Evolutionary conservation across 2,113 vertebrate genomes (phyloP), one percentile per base, ranked within the genome.

Genomic region (Gnathonemus longibarbis): DNA sequence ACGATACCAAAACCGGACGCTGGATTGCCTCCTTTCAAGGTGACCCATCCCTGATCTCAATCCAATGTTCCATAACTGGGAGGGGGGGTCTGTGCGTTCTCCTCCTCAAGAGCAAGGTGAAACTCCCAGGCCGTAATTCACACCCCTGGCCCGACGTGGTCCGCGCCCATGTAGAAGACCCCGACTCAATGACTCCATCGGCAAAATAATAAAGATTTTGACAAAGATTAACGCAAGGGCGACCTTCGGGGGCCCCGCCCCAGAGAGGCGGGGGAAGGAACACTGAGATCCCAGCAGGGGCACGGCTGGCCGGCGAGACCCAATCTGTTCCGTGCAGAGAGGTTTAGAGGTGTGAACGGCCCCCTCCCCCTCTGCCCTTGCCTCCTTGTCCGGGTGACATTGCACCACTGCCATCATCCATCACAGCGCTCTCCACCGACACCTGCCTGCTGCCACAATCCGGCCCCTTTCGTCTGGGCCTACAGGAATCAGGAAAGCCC

Each of bases 141-240:
- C 56, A 93, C 93, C 91, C 94, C 94, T 84, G 91, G 90, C 15
- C 19, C 39, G 62, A 15, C 48, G 27, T 27, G 84, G 80, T 89
- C n/a, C 27, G 53, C 53, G 86, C 89, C 84, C 52, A 88, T 17
- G 89, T 70, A 42, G 4, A 46, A 58, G 49, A 80, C 56, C 93
- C 92, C 93, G 94, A 94, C 95, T 96, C 95, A 91, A 89, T 95
- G 95, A 92, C 96, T 96, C 95, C 96, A 95, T 94, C 95, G 74
- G 96, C 96, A 95, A 96, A 96, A 93, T 97, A 96, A 95, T 96
- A 96, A 95, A 96, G 95, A 95, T 96, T 96, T 96, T 97, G 96
- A 97, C 96, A 97, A 93, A 96, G 96, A 96, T 96, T 96, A 97
- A 97, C 96, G 96, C 92, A 94, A 94, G 94, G 95, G 94, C 93